Conservation (phyloP, 2,113 vertebrate genomes). For the Ranitomeya variabilis region DNA sequence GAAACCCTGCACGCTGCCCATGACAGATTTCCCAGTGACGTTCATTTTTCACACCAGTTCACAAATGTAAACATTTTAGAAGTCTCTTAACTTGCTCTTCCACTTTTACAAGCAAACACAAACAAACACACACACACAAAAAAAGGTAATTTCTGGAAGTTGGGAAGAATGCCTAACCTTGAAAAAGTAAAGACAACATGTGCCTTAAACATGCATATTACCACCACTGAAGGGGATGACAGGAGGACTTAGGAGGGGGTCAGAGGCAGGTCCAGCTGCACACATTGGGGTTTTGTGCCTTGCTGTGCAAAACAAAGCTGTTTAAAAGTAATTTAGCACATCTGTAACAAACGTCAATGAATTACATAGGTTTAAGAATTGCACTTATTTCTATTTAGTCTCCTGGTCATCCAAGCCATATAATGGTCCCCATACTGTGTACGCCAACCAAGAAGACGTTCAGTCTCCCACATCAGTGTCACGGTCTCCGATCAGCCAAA, state of each 20-base stretch:
- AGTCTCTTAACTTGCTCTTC: background rate
- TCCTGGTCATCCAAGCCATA: constrained; percentile 61
- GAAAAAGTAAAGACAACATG: background rate
- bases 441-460: background rate
- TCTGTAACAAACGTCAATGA: background rate
- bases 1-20: background rate
- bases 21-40: background rate
- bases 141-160: background rate
- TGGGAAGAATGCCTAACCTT: background rate
- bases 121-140: too few relatives aligned
- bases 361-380: constrained; percentile 1
- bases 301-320: background rate
- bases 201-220: background rate
- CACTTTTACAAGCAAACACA: background rate
- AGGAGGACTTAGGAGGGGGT: background rate
- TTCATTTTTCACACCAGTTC: background rate
- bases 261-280: constrained; percentile 29
- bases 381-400: constrained; percentile 60
- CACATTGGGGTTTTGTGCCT: background rate
- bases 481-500: constrained; percentile 95
- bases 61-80: background rate
- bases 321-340: background rate
- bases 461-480: constrained; percentile 89
- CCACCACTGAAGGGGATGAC: background rate
- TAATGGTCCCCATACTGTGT: constrained; percentile 53